Evolutionary conservation across 2,888 invertebrate species (phyloP).

Genomic region (Sarcophaga variegata): DNA sequence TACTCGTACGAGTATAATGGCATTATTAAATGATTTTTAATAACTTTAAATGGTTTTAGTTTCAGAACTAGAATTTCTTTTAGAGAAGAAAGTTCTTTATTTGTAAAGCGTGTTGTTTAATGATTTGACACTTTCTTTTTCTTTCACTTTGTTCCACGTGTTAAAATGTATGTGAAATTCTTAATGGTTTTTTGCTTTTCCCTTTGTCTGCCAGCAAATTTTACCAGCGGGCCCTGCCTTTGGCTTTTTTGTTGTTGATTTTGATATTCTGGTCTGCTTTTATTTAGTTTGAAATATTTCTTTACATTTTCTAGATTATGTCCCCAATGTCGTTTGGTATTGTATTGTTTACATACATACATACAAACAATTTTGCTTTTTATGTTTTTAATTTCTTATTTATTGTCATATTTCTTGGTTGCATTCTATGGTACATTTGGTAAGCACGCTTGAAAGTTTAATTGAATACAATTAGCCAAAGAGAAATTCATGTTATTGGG

Average conservation of each 20-base stretch:
- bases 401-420: constrained; percentile 23
- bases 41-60: background rate
- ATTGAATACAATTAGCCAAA: constrained; percentile 67
- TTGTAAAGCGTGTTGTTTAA: background rate
- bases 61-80: constrained; percentile 27
- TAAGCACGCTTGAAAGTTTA: constrained; percentile 58
- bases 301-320: constrained; percentile 57
- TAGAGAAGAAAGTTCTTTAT: constrained; percentile 28
- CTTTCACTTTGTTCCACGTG: background rate
- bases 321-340: constrained; percentile 55
- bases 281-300: constrained; percentile 20
- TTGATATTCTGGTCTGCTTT: background rate
- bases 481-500: constrained; percentile 68
- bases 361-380: constrained; percentile 1
- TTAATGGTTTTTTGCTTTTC: background rate
- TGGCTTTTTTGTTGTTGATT: background rate
- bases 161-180: background rate
- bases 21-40: constrained; percentile 12
- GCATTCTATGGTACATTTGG: constrained; percentile 27
- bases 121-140: constrained; percentile 64
- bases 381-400: constrained; percentile 38
- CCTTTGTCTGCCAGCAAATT: constrained; percentile 25
- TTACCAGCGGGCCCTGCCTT: constrained; percentile 35
- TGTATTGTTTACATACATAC: constrained; percentile 11
- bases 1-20: background rate